Base-by-base conservation (phyloP, 2,113 vertebrate genomes). In the Pleuronectes platessa region DNA sequence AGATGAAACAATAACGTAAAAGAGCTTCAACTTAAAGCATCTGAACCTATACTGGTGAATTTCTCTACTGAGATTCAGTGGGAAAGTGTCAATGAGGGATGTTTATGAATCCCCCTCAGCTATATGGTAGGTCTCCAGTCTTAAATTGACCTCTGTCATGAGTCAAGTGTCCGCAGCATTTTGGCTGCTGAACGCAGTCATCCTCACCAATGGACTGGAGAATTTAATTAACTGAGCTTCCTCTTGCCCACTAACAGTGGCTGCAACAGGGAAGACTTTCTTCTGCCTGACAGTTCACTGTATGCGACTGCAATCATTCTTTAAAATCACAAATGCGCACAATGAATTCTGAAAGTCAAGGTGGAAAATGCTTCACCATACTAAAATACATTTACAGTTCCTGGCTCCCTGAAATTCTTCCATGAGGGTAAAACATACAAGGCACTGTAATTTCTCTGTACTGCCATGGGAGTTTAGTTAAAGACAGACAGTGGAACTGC, bases 211-310 rank as follows among this genome's bases (percentile, higher is more conserved):
- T 66, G 40, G 56, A 72, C 76, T 70, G 71, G 27, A 76, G 64
- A 76, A 80, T 82, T 84, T 45, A 82, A 86, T 91, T 83, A 85
- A 40, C n/a, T 5, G 2, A 47, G 51, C 54, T n/a, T 71, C 74
- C 62, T 76, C 71, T 72, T 59, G 27, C 24, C 49, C 21, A 54
- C 24, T 37, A 74, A 76, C 40, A 56, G 69, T 26, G 58, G 37
- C 53, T 67, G 26, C 73, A 61, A 76, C 27, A 23, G 26, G 23
- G 54, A 71, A 65, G 42, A 49, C 26, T 47, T 75, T 37, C 49
- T 17, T 71, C 63, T 68, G 35, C 27, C 51, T 53, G 37, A 47
- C 27, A 63, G 40, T 71, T 76, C 4, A 4, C 67, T 68, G 27
- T 86, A 79, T 73, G 65, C 53, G 67, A 45, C 82, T 47, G 14